Evolutionary conservation across 2,113 vertebrate genomes (phyloP), one percentile per base, ranked within the genome.

Genomic region (Elephas maximus): DNA sequence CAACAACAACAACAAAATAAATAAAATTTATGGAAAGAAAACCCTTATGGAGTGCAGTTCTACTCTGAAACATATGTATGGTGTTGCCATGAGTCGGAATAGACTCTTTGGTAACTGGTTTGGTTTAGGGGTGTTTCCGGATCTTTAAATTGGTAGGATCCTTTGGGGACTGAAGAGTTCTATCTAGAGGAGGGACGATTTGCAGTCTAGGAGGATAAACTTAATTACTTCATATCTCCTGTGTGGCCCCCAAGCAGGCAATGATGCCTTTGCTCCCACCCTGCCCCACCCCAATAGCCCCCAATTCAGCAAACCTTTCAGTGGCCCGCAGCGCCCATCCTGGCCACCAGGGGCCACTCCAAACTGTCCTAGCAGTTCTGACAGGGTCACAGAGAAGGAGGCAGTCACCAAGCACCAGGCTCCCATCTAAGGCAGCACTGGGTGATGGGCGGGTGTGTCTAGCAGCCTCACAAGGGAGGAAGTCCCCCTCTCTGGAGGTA

Each of bases 301-400:
- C 6, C 0, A 26, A 14, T 57, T 44, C 69, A 15, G n/a, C 33
- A 71, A 77, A 33, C 3, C 37, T 99, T 98, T 99, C 99, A 97
- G 94, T 99, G 76, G 45, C 57, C 33, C 99, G 98, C 99, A 99
- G 98, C 98, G 99, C 93, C 99, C 99, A 71, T 97, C 96, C 3
- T 97, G 98, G 63, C 99, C 99, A 0, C 97, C 77, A 33, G 98
- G 80, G 23, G 98, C 98, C 28, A 96, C 74, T 41, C 98, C 99
- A 98, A 98, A 98, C 98, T 99, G 99, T 0, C 99, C 99, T 95
- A 97, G 63, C 83, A 99, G 98, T 9, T 98, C 84, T 96, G 98
- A 88, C 96, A 98, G 92, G 26, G 83, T 99, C 99, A 1, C 99
- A 99, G 77, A 99, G 90, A 94, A 97, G 90, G 94, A 97, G 95